Conservation (phyloP, 2,797 vertebrate species). For the Iguana delicatissima region DNA sequence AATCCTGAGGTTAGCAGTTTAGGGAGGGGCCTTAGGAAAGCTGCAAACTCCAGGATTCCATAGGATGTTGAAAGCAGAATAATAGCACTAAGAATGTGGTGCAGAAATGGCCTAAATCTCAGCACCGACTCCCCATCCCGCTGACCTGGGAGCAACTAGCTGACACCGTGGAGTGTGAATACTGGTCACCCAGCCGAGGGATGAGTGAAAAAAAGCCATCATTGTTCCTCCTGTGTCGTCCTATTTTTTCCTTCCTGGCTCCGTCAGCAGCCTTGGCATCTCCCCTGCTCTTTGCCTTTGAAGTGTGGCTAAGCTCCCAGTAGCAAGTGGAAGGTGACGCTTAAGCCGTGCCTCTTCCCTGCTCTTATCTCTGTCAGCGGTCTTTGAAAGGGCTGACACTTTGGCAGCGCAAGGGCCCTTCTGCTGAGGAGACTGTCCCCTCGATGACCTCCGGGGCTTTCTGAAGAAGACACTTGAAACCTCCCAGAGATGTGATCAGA, state of each 20-base stretch:
- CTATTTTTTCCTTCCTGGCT: constrained; percentile 34
- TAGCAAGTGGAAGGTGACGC: constrained; percentile 66
- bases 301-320: constrained; percentile 70
- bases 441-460: constrained; percentile 73
- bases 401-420: constrained; percentile 66
- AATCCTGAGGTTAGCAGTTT: too few species aligned
- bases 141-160: too few species aligned
- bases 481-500: constrained; percentile 76
- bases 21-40: too few species aligned
- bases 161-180: accelerated
- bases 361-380: constrained; percentile 76
- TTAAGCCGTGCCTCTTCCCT: constrained; percentile 69
- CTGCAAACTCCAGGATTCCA: too few species aligned
- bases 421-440: constrained; percentile 68
- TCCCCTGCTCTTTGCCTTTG: constrained; percentile 64
- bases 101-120: too few species aligned
- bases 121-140: too few species aligned
- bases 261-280: not conserved
- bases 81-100: too few species aligned
- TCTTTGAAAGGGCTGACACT: constrained; percentile 76
- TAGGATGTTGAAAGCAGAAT: too few species aligned
- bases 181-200: constrained; percentile 19
- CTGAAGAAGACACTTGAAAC: constrained; percentile 76
- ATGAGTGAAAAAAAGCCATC: constrained; percentile 32
- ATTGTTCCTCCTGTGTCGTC: constrained; percentile 48